These are phyloP conservation scores for Ips typographus DNA, from an alignment of 1,140 invertebrate genomes.

Conservation along the genomic window DNA sequence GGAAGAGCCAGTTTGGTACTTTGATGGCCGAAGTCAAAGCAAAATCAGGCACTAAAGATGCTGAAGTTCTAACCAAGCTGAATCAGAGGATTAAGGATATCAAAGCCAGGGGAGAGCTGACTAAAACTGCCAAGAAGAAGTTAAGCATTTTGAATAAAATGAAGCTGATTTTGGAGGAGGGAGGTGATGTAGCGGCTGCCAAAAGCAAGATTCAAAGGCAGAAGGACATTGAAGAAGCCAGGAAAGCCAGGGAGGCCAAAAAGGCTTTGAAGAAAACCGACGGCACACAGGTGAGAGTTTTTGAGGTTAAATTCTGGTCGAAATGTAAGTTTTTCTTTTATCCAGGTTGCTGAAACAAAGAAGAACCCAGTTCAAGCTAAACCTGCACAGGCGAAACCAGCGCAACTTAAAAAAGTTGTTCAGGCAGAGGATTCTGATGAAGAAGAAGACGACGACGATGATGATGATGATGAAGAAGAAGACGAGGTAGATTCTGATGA, in stretches of 20 bases:
- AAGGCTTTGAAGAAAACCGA: slow-evolving; percentile 21
- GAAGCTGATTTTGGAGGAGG: slow-evolving; percentile 23
- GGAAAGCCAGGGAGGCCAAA: neutral
- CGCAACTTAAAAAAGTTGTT: slow-evolving; percentile 17
- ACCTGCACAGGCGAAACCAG: neutral
- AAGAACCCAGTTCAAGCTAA: neutral
- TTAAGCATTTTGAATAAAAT: slow-evolving; percentile 30
- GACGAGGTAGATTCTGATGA: slow-evolving; percentile 37
- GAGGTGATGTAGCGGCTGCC: slow-evolving; percentile 9
- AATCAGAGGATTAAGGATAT: slow-evolving; percentile 35
- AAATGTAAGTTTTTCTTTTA: slow-evolving; percentile 1
- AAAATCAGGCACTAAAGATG: slow-evolving; percentile 29
- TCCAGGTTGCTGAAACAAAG: neutral
- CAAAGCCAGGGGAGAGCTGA: slow-evolving; percentile 12
- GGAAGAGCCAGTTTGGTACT: slow-evolving; percentile 21
- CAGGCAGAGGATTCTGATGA: slow-evolving; percentile 19
- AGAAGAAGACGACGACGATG: slow-evolving; percentile 33
- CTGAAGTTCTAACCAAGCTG: slow-evolving; percentile 23
- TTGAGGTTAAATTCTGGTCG: neutral
- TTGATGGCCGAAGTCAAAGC: slow-evolving; percentile 14
- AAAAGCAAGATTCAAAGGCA: slow-evolving; percentile 23
- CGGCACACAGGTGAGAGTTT: neutral
- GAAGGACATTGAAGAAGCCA: slow-evolving; percentile 3
- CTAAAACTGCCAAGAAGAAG: slow-evolving; percentile 41
- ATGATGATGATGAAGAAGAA: slow-evolving; percentile 37